Conservation (phyloP, 2,888 invertebrate species). For the Steinernema scapterisci region DNA sequence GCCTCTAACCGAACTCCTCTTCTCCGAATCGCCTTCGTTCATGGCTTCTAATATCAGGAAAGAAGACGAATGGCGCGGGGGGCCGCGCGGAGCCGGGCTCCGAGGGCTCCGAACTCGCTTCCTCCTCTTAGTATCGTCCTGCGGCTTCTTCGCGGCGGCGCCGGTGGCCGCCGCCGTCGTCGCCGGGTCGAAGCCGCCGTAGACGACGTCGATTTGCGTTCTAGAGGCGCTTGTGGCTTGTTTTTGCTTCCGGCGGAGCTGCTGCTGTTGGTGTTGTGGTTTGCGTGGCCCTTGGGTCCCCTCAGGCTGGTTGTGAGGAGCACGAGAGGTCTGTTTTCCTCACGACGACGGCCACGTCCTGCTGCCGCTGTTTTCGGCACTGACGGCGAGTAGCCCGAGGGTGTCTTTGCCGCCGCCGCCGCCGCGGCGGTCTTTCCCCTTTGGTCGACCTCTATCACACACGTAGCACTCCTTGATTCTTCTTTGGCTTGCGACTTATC, state of each 20-base stretch:
- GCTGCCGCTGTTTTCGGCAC: not conserved
- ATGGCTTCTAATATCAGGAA: not conserved
- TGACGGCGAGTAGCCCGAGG: not conserved
- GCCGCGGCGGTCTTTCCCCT: not conserved
- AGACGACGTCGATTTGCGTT: constrained; percentile 29
- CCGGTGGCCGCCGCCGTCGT: not conserved
- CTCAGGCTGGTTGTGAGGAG: not conserved
- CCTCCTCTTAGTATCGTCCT: not conserved
- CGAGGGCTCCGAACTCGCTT: not conserved
- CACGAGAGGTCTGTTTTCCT: constrained; percentile 5
- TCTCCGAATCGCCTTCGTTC: not conserved
- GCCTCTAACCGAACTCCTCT: not conserved
- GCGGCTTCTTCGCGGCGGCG: not conserved
- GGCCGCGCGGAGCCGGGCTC: not conserved
- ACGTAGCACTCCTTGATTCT: constrained; percentile 2
- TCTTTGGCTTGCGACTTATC: too few relatives aligned
- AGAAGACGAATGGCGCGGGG: constrained; percentile 1
- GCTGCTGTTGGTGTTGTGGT: not conserved
- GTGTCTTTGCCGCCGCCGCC: not conserved
- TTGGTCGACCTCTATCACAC: not conserved
- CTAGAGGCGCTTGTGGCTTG: constrained; percentile 29
- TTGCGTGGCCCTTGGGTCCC: constrained; percentile 13
- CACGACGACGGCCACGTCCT: not conserved
- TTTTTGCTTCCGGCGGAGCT: constrained; percentile 24
- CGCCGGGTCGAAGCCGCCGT: not conserved